Evolutionary conservation across 1,140 invertebrate species (phyloP).

Genomic region (Drosophila lowei): DNA sequence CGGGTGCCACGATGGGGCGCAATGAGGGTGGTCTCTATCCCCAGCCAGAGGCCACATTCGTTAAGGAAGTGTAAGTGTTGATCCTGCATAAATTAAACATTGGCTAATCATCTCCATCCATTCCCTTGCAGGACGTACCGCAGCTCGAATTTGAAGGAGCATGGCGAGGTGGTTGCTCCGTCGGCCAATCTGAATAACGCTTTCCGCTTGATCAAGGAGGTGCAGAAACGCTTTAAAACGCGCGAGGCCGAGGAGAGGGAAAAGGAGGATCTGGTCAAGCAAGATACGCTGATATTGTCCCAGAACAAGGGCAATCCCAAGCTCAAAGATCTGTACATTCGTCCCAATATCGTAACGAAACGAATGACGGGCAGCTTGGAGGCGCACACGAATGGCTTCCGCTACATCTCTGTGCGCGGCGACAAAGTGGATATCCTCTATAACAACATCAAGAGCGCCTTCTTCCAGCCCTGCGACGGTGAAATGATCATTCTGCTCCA

Average conservation of each 20-base stretch:
- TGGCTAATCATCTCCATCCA: conserved; percentile 34
- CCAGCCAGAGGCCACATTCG: conserved; percentile 97
- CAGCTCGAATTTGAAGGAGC: conserved; percentile 98
- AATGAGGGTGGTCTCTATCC: conserved; percentile 95
- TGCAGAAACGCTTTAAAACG: conserved; percentile 99
- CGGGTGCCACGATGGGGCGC: conserved; percentile 96
- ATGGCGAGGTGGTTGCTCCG: conserved; percentile 96
- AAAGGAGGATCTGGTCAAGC: conserved; percentile 99
- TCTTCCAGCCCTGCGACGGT: conserved; percentile 99
- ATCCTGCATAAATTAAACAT: background rate
- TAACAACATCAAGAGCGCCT: conserved; percentile 99
- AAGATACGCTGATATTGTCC: conserved; percentile 97
- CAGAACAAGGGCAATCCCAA: conserved; percentile 99
- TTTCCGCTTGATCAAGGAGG: conserved; percentile 98
- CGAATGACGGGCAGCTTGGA: conserved; percentile 97
- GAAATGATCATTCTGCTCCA: conserved; percentile 99
- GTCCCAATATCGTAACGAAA: conserved; percentile 99
- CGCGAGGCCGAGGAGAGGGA: conserved; percentile 99
- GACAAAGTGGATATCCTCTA: conserved; percentile 99
- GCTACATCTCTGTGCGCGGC: conserved; percentile 98
- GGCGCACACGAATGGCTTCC: conserved; percentile 98
- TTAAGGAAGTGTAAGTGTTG: conserved; percentile 96
- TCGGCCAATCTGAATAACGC: conserved; percentile 98
- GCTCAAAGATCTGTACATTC: conserved; percentile 98
- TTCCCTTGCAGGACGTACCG: conserved; percentile 93